Conservation (phyloP, 92 coral and sea anemone species). For the Blastomussa wellsi region DNA sequence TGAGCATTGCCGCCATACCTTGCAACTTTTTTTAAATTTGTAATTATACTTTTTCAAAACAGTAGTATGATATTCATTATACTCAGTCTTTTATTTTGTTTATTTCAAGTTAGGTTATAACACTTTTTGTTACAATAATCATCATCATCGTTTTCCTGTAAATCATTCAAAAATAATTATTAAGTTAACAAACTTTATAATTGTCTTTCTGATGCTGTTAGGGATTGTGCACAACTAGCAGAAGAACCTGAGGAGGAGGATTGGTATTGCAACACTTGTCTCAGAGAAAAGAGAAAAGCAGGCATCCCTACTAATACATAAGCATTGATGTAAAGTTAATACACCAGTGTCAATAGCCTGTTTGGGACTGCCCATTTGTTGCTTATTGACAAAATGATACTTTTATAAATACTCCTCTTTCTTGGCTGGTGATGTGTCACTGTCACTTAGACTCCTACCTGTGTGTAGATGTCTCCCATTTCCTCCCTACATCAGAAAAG, state of each 20-base stretch:
- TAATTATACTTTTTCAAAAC: neutral
- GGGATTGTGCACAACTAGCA: conserved; percentile 19
- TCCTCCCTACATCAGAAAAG: too few species aligned
- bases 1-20: neutral
- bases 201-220: neutral
- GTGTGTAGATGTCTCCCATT: too few species aligned
- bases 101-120: neutral
- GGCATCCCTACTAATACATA: neutral
- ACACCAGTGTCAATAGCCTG: too few species aligned
- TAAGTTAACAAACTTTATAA: neutral
- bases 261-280: conserved; percentile 32
- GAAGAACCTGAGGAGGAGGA: conserved; percentile 17
- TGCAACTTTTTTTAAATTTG: neutral
- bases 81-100: neutral
- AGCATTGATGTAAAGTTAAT: neutral
- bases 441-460: too few species aligned
- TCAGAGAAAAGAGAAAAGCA: neutral
- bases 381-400: too few species aligned
- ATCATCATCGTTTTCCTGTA: neutral
- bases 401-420: too few species aligned
- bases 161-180: neutral
- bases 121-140: neutral
- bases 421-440: too few species aligned
- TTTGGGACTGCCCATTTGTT: too few species aligned
- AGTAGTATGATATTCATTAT: neutral